Base-by-base conservation (phyloP, 2,797 vertebrate genomes). In the Chrosomus eos region DNA sequence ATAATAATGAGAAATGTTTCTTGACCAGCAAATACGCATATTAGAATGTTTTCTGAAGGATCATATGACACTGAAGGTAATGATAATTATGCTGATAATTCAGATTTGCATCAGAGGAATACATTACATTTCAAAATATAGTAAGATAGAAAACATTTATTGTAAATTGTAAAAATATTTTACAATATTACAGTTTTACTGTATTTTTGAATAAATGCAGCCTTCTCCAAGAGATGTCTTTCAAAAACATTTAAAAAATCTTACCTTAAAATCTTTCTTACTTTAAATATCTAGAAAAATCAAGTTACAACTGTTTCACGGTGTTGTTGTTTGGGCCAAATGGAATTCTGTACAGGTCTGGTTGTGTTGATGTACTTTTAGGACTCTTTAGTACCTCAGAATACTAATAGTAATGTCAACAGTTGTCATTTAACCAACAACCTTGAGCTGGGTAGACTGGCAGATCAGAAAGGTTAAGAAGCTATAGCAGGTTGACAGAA, bases 391-490 rank as follows among this genome's bases (percentile, higher is more conserved):
- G 8, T 28, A 18, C 16, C n/a, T 68, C 62, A 48, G 64, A 70
- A 38, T 36, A 9, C 31, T 21, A 21, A 48, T 23, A 7, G 53
- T 79, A 16, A 40, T 23, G 21, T 38, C 26, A 45, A 6, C 8
- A 14, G n/a, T 31, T 58, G 67, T 73, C 19, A 73, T 82, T 73
- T 79, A 55, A 55, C 55, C 36, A 53, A 9, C 33, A 38, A 40
- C 38, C 26, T 68, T 87, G 51, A 18, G 40, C 58, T 71, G 80
- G n/a, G 28, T 71, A 60, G 43, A 55, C 48, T 45, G 36, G 26
- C 33, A 60, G 66, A 66, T 79, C 73, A 66, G 21, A 76, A 72
- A 74, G 72, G 71, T 81, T 53, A 75, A 28, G 28, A 36, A 8
- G 40, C 51, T 45, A 3, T 31, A 38, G 70, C 28, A 76, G 51